phyloP scores from a whole-genome alignment of 2,113 vertebrate genomes.

The Prinia subflava region DNA sequence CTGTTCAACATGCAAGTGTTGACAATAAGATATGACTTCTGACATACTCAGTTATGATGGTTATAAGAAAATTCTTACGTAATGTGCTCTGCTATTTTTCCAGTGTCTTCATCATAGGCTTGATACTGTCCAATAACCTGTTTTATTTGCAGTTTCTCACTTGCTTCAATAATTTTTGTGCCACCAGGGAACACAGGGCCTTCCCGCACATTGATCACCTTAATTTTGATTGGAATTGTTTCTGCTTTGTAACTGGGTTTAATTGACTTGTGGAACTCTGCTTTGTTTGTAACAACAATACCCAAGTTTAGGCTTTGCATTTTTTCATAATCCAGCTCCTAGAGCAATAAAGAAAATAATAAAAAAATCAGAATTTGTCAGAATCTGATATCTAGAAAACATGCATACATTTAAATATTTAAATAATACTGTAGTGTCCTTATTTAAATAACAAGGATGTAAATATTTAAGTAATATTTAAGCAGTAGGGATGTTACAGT shows the following conservation, averaged over 20 bases:
- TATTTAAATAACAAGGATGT: background rate
- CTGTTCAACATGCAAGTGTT: background rate
- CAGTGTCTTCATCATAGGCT: slow-evolving; percentile 73
- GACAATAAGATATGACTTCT: background rate
- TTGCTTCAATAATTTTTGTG: slow-evolving; percentile 26
- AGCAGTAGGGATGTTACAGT: background rate
- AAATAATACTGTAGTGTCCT: background rate
- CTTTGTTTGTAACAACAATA: slow-evolving; percentile 76
- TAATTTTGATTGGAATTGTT: slow-evolving; percentile 71
- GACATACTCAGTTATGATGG: background rate
- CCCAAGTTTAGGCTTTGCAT: slow-evolving; percentile 62
- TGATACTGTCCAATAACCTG: slow-evolving; percentile 71
- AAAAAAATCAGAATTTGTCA: background rate
- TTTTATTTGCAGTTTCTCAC: slow-evolving; percentile 38
- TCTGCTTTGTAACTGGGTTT: slow-evolving; percentile 39
- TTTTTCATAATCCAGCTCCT: slow-evolving; percentile 78
- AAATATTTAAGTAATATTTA: background rate
- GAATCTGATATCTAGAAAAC: background rate
- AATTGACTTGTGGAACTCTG: slow-evolving; percentile 77
- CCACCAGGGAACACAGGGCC: slow-evolving; percentile 67
- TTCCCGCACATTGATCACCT: slow-evolving; percentile 74
- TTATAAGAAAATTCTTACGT: slow-evolving; percentile 62
- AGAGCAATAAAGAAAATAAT: background rate
- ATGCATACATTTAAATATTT: background rate
- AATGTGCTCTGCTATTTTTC: slow-evolving; percentile 28